Percentiles rank a stretch among this genome's conserved stretches.
phyloP scores from a whole-genome alignment of 2,888 invertebrate species.

The Taenaris catops region DNA sequence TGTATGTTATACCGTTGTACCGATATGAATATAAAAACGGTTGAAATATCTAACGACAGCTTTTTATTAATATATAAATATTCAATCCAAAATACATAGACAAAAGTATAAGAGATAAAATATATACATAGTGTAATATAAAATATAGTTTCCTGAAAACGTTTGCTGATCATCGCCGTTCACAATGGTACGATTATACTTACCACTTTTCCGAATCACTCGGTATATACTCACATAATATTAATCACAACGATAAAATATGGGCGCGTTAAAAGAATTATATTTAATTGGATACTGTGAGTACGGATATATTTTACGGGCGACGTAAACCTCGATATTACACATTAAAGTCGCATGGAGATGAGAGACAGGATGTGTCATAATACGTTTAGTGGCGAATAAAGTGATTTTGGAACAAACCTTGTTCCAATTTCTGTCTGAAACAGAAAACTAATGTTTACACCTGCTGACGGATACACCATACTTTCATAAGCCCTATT shows the following conservation, averaged over 20 bases:
- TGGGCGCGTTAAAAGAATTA: slow-evolving; percentile 12
- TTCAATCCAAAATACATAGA: too few relatives aligned
- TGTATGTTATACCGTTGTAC: too few relatives aligned
- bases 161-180: too few relatives aligned
- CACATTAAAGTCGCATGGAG: slow-evolving; percentile 38
- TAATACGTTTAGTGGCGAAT: slow-evolving; percentile 45
- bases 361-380: slow-evolving; percentile 40
- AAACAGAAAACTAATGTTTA: slow-evolving; percentile 17
- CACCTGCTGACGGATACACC: too few relatives aligned
- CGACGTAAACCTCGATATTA: slow-evolving; percentile 47
- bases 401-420: slow-evolving; percentile 41
- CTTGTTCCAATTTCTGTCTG: slow-evolving; percentile 44
- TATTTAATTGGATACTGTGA: slow-evolving; percentile 17
- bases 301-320: slow-evolving; percentile 22
- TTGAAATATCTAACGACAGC: too few relatives aligned
- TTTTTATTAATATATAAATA: too few relatives aligned
- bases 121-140: too few relatives aligned
- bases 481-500: too few relatives aligned
- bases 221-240: neutral
- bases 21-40: too few relatives aligned
- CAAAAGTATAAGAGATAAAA: too few relatives aligned
- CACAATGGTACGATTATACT: too few relatives aligned
- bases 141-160: too few relatives aligned
- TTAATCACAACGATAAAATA: slow-evolving; percentile 2
- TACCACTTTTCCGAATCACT: neutral